These are phyloP conservation scores for Apis florea DNA, from an alignment of 1,140 invertebrate genomes.

Conservation along the genomic window DNA sequence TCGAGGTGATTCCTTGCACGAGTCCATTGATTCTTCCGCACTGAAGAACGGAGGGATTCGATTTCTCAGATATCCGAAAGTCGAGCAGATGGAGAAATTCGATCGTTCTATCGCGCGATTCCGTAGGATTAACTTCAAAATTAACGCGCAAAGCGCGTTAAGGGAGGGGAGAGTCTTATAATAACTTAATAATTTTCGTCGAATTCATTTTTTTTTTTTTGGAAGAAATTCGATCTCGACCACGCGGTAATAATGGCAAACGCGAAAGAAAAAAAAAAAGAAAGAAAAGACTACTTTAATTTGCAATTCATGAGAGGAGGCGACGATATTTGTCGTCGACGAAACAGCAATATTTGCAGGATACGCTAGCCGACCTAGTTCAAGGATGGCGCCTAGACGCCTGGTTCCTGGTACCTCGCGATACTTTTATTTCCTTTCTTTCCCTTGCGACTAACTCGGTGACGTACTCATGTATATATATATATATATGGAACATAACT, in stretches of 20 bases:
- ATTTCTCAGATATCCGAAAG: background rate
- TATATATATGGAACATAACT: background rate
- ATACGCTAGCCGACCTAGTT: conserved; percentile 56
- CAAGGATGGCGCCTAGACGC: conserved; percentile 37
- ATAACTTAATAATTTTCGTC: background rate
- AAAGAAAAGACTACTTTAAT: conserved; percentile 46
- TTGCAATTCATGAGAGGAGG: conserved; percentile 59
- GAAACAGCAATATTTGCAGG: conserved; percentile 49
- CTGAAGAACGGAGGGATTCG: background rate
- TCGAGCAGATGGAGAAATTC: background rate
- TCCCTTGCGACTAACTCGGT: background rate
- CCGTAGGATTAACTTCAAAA: background rate
- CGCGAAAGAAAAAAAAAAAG: background rate
- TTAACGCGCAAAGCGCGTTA: background rate
- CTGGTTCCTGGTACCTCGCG: background rate
- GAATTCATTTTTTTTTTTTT: background rate
- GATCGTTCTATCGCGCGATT: background rate
- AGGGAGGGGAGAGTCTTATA: too few relatives aligned
- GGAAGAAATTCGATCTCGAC: background rate
- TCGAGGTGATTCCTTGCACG: background rate
- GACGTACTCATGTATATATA: background rate
- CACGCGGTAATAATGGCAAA: background rate
- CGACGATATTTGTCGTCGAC: conserved; percentile 43
- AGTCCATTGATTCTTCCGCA: background rate
- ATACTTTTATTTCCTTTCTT: background rate